phyloP scores from a whole-genome alignment of 2,797 vertebrate genomes.

The Argentina silus region DNA sequence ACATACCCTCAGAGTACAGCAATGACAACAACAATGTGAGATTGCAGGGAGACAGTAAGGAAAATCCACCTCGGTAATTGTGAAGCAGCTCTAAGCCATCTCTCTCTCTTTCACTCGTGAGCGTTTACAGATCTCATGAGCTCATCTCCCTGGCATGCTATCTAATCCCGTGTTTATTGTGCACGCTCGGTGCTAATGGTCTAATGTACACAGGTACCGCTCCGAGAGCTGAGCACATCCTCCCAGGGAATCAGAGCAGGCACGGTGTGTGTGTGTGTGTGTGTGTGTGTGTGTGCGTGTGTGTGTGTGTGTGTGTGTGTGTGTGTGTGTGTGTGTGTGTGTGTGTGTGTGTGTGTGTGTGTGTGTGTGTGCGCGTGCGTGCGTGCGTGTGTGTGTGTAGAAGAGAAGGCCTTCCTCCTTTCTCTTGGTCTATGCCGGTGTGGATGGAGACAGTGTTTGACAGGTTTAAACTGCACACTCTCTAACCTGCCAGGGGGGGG shows the following conservation, averaged over 20 bases:
- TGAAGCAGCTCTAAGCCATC: not conserved
- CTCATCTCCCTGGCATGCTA: not conserved
- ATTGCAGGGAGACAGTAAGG: not conserved
- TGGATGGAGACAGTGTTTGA: slow-evolving; percentile 5
- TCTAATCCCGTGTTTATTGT: not conserved
- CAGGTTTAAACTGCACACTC: not conserved
- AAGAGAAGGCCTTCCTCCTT: not conserved
- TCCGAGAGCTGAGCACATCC: not conserved
- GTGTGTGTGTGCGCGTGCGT: not conserved
- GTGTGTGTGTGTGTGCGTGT: slow-evolving; percentile 2
- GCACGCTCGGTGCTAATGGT: not conserved
- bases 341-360: not conserved
- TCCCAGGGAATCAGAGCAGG: too few species aligned
- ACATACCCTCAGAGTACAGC: not conserved
- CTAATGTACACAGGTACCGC: slow-evolving; percentile 2
- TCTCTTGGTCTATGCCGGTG: not conserved
- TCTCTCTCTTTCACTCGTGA: not conserved
- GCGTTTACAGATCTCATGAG: not conserved
- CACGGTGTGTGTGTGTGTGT: not conserved
- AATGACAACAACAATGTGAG: not conserved
- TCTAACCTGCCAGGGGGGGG: not conserved
- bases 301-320: not conserved
- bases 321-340: slow-evolving; percentile 6
- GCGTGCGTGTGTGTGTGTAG: not conserved
- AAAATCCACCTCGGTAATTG: not conserved